A percentile compares a stretch with the other conserved stretches of the same genome.
Conservation (phyloP, 2,797 vertebrate species). For the Tympanoctomys barrerae region DNA sequence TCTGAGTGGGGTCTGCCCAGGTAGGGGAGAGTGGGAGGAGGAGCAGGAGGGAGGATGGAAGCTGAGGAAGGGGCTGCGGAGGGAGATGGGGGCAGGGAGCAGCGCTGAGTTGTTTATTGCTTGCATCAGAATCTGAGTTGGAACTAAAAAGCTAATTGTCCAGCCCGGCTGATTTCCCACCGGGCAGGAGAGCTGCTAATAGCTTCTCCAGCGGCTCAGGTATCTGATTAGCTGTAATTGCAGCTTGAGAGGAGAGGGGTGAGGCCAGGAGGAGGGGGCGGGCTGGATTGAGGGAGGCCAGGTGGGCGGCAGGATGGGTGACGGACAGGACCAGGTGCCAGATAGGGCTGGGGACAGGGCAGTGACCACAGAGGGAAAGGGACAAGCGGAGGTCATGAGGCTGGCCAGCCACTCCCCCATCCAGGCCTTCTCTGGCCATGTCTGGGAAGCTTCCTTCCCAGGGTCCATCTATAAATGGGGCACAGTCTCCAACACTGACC, state of each 20-base stretch:
- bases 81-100: not conserved
- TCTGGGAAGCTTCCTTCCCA: not conserved
- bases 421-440: fast-evolving
- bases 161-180: slow-evolving; percentile 87
- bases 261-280: fast-evolving
- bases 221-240: slow-evolving; percentile 91
- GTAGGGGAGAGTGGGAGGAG: not conserved
- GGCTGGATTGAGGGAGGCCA: slow-evolving; percentile 16
- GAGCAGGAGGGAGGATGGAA: not conserved
- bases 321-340: not conserved
- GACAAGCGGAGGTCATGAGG: slow-evolving; percentile 60
- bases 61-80: not conserved
- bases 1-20: not conserved
- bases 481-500: fast-evolving
- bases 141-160: slow-evolving; percentile 87
- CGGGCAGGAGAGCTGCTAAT: slow-evolving; percentile 84
- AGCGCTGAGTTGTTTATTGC: slow-evolving; percentile 74
- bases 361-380: not conserved
- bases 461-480: not conserved
- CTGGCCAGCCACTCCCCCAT: slow-evolving; percentile 54
- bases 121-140: slow-evolving; percentile 84
- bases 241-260: slow-evolving; percentile 68
- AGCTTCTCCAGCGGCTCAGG: slow-evolving; percentile 88
- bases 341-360: not conserved
- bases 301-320: not conserved